Evolutionary conservation across 2,888 invertebrate species (phyloP).

Genomic region (Drosophila demipolita): DNA sequence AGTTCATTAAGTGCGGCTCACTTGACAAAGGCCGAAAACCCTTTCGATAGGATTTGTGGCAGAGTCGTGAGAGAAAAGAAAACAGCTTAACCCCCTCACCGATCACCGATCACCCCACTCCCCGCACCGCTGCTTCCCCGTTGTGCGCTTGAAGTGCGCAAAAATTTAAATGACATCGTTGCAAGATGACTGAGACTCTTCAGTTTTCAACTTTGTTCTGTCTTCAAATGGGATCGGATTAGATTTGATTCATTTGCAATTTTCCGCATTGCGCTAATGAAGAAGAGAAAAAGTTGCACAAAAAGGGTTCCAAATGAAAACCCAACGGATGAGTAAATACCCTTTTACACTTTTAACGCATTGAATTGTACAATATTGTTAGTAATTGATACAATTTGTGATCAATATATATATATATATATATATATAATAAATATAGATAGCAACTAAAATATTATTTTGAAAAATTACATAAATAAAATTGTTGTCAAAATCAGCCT

Average conservation of each 20-base stretch:
- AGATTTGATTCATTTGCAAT: constrained; percentile 71
- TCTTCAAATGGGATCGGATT: constrained; percentile 40
- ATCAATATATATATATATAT: not conserved
- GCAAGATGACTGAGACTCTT: constrained; percentile 19
- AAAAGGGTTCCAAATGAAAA: constrained; percentile 13
- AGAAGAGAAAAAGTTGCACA: constrained; percentile 30
- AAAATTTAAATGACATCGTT: constrained; percentile 69
- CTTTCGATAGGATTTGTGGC: constrained; percentile 55
- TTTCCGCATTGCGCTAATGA: constrained; percentile 74
- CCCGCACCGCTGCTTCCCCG: not conserved
- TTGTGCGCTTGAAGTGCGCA: constrained; percentile 56
- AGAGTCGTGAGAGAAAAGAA: constrained; percentile 66
- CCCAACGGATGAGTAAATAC: not conserved
- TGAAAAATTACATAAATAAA: not conserved
- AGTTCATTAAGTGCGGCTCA: constrained; percentile 78
- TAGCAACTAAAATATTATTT: not conserved
- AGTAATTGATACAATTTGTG: not conserved
- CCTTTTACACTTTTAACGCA: not conserved
- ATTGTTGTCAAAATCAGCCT: not conserved
- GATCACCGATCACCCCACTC: not conserved
- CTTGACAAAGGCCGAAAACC: constrained; percentile 64
- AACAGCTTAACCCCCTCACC: constrained; percentile 49
- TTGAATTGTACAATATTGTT: not conserved
- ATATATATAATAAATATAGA: not conserved
- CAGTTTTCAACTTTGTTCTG: no score